Evolutionary conservation across 2,113 vertebrate species (phyloP), one percentile per base, ranked within the genome.

Genomic region (Pangasianodon gigas): DNA sequence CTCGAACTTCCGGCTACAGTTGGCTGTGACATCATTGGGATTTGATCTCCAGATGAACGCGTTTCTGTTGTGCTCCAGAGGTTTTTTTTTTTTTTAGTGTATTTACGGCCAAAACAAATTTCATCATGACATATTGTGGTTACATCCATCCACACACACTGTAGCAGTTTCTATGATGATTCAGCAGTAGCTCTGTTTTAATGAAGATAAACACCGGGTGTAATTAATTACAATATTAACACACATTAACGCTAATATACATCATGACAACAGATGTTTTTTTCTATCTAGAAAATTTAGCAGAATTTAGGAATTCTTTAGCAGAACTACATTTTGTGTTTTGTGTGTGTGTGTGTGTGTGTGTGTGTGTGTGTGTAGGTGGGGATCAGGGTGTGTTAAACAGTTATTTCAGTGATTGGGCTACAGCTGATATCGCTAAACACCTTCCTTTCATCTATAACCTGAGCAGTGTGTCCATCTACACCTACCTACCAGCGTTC

Each of bases 371-470:
- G 79, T 77, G 44, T 24, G 83, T 94, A 99, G 98, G 98, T 94
- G 98, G 98, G 92, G 98, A 99, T 97, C 98, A 99, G 95, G 98
- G 98, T 14, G 94, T 99, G 92, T 96, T 99, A 94, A 99, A 99
- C 95, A 97, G 96, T 58, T 99, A 96, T 95, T 99, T 99, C 95
- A 97, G 96, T 94, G 97, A 93, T 93, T 99, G 98, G 98, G 96
- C 98, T 75, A 99, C 98, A 44, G 95, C 96, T 89, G 98, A 99
- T 86, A 99, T 99, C 93, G 97, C 96, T 92, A 99, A 99, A 93
- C 98, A 99, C 92, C 97, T 99, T 87, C 98, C 98, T 0, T 99
- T 99, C 95, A 96, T 99, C 95, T 99, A 99, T 96, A 99, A 99
- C 93, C 95, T 99, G 94, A 99, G 98, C 96, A 99, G 97, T 90